Conservation (phyloP, 2,113 vertebrate species). For the Pyxicephalus adspersus region DNA sequence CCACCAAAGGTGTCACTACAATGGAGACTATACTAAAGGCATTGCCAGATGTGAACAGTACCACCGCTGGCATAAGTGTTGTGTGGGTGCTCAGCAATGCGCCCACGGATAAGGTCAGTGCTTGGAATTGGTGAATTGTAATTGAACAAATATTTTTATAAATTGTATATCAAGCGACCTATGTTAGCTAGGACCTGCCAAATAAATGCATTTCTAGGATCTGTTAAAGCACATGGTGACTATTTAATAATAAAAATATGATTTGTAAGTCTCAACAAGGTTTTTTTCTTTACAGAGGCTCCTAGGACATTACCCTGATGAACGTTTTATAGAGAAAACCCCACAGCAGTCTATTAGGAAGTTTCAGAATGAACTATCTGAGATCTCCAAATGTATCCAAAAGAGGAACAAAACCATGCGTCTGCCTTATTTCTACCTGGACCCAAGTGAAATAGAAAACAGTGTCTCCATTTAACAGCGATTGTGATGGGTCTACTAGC, state of each 20-base stretch:
- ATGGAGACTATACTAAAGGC: constrained; percentile 68
- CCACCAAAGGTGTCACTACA: constrained; percentile 72
- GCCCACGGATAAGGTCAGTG: constrained; percentile 68
- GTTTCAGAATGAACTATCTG: constrained; percentile 61
- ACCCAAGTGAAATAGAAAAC: constrained; percentile 67
- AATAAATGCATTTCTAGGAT: too few relatives aligned
- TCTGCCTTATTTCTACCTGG: constrained; percentile 66
- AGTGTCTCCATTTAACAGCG: constrained; percentile 66
- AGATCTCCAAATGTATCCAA: constrained; percentile 60
- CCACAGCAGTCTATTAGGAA: constrained; percentile 56
- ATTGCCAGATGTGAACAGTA: constrained; percentile 72
- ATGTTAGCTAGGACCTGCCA: too few relatives aligned
- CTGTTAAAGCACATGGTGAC: too few relatives aligned
- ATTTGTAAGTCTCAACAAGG: neutral
- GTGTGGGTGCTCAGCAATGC: constrained; percentile 72
- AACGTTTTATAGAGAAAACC: constrained; percentile 62
- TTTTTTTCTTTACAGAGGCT: constrained; percentile 57
- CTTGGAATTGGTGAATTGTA: too few relatives aligned
- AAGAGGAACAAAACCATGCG: constrained; percentile 58
- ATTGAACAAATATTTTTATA: too few relatives aligned
- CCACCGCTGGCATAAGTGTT: constrained; percentile 66
- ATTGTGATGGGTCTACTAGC: too few relatives aligned
- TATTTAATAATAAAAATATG: neutral
- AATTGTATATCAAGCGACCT: too few relatives aligned
- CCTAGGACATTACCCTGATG: constrained; percentile 65